A percentile compares a stretch with the other conserved stretches of the same genome.
Conservation (phyloP, 2,113 vertebrate species). For the Porphyrio hochstetteri region DNA sequence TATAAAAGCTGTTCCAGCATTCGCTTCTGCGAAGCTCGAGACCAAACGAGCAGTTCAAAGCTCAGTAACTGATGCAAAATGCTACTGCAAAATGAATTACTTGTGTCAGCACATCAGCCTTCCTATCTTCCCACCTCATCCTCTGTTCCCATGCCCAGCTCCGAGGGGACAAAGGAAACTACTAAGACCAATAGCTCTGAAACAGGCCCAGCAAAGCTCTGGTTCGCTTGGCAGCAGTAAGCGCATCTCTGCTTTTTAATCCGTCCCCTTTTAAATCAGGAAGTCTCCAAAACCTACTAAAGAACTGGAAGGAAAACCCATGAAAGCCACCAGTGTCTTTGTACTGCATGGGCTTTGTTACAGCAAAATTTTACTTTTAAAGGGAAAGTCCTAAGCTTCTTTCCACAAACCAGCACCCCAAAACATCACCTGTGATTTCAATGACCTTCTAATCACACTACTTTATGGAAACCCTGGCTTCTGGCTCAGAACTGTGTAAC, state of each 20-base stretch:
- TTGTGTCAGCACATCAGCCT: neutral
- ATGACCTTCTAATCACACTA: neutral
- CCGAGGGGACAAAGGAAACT: neutral
- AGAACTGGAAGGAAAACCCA: neutral
- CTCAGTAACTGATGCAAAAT: constrained; percentile 43
- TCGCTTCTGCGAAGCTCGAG: constrained; percentile 47
- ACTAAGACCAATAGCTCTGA: neutral
- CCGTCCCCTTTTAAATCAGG: neutral
- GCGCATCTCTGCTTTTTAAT: neutral
- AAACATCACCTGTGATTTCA: constrained; percentile 11
- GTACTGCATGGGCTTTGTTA: neutral
- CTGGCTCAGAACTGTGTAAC: neutral
- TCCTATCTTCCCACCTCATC: neutral
- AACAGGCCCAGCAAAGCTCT: neutral
- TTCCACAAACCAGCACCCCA: neutral
- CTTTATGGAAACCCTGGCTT: neutral
- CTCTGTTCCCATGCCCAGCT: neutral
- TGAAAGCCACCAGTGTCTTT: neutral
- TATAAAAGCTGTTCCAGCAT: constrained; percentile 36
- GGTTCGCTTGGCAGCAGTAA: neutral
- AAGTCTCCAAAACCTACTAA: neutral
- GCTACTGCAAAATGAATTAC: neutral
- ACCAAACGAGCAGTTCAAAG: constrained; percentile 62
- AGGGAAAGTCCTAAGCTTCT: neutral
- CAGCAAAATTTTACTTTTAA: neutral